A percentile compares a stretch with the other conserved stretches of the same genome.
These are phyloP conservation scores for Brachionus rotundiformis DNA, from an alignment of 1,140 invertebrate species.

Conservation along the genomic window DNA sequence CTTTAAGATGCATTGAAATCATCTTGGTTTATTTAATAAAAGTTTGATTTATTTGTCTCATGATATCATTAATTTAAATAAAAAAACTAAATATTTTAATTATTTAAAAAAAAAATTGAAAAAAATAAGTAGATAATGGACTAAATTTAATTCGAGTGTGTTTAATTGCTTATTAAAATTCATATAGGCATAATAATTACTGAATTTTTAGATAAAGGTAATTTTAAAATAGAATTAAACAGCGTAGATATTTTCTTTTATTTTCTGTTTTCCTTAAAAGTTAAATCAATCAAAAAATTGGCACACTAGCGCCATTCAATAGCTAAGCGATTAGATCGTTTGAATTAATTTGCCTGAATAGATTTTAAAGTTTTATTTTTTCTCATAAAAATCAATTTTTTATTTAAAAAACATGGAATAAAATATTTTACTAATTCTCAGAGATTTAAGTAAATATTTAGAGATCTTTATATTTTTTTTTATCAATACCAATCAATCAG, in stretches of 20 bases:
- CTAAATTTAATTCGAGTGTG: background rate
- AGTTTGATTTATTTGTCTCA: background rate
- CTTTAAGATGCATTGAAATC: background rate
- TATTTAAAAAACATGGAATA: slow-evolving; percentile 26
- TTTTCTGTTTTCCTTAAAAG: background rate
- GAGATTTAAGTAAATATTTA: slow-evolving; percentile 33
- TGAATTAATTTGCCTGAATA: slow-evolving; percentile 19
- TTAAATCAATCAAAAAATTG: slow-evolving; percentile 12
- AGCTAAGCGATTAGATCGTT: background rate
- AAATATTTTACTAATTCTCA: background rate
- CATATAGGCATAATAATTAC: slow-evolving; percentile 34
- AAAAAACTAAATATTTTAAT: background rate
- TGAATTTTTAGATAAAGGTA: background rate
- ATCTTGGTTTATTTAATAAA: background rate
- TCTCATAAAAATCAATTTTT: slow-evolving; percentile 11
- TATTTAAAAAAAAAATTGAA: background rate
- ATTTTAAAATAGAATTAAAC: background rate
- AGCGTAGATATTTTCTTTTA: background rate
- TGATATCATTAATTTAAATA: background rate
- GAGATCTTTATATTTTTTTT: background rate
- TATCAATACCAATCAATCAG: slow-evolving; percentile 41
- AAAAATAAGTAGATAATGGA: background rate
- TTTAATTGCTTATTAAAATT: slow-evolving; percentile 31
- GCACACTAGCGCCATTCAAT: background rate
- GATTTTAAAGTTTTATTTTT: background rate